Percentiles rank a stretch among this genome's conserved stretches.
Conservation (phyloP, 1,140 invertebrate genomes). For the Drosophila rhopaloa region DNA sequence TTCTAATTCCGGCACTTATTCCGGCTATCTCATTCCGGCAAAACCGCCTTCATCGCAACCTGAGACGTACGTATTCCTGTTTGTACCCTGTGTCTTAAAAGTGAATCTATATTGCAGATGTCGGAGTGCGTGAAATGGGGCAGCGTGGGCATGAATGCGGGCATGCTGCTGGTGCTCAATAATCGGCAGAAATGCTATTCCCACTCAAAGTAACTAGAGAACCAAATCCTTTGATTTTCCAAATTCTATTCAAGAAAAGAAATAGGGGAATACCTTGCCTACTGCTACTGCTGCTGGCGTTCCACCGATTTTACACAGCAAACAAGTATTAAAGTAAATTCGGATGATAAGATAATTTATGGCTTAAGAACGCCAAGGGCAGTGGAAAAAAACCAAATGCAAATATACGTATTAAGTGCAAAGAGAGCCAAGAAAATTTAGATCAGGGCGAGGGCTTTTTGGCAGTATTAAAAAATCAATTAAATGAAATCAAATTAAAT, state of each 20-base stretch:
- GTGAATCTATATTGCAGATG: slow-evolving; percentile 86
- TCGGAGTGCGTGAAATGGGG: slow-evolving; percentile 89
- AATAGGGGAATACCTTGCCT: background rate
- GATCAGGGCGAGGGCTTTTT: slow-evolving; percentile 10
- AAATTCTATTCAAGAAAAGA: slow-evolving; percentile 6
- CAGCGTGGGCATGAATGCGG: slow-evolving; percentile 88
- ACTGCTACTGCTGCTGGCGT: too few relatives aligned
- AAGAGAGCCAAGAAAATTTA: slow-evolving; percentile 4
- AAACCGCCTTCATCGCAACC: slow-evolving; percentile 19
- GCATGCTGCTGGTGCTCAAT: slow-evolving; percentile 87
- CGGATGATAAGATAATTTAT: slow-evolving; percentile 59
- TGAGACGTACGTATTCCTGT: slow-evolving; percentile 41
- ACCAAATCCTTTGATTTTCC: background rate
- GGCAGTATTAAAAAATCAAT: slow-evolving; percentile 26
- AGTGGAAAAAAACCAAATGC: slow-evolving; percentile 26
- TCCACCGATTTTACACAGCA: slow-evolving; percentile 13
- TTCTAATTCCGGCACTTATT: background rate
- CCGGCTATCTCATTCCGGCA: slow-evolving; percentile 9
- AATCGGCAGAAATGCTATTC: slow-evolving; percentile 69
- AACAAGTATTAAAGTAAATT: slow-evolving; percentile 54
- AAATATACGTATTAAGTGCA: slow-evolving; percentile 22
- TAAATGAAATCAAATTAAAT: background rate
- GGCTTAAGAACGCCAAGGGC: slow-evolving; percentile 28
- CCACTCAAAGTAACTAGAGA: slow-evolving; percentile 64
- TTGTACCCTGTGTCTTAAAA: slow-evolving; percentile 53